Percentiles rank a stretch among this genome's conserved stretches.
These are phyloP conservation scores for Ptychochromis oligacanthus DNA, from an alignment of 2,113 vertebrate genomes.

Conservation along the genomic window DNA sequence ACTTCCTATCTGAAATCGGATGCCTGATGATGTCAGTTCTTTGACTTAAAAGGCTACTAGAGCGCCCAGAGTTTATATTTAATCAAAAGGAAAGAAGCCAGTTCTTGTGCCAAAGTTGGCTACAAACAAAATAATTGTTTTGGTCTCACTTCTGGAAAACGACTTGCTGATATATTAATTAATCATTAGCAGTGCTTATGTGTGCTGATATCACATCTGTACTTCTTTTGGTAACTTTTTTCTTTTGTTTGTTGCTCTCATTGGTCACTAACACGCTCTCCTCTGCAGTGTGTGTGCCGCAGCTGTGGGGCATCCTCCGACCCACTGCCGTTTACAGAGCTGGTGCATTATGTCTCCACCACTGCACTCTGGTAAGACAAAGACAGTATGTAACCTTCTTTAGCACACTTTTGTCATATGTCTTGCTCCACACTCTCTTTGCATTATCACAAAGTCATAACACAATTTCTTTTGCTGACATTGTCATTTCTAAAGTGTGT, in stretches of 20 bases:
- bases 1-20: background rate
- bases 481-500: background rate
- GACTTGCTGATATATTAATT: conserved; percentile 29
- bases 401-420: background rate
- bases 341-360: conserved; percentile 97
- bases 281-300: conserved; percentile 89
- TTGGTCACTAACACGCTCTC: conserved; percentile 17
- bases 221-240: conserved; percentile 16
- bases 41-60: background rate
- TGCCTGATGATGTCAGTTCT: background rate
- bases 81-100: background rate
- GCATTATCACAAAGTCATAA: conserved; percentile 8
- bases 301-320: conserved; percentile 97
- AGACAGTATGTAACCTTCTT: conserved; percentile 2
- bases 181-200: background rate
- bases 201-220: conserved; percentile 4
- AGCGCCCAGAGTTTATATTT: background rate
- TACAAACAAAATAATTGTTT: background rate
- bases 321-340: conserved; percentile 94
- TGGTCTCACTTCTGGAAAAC: background rate
- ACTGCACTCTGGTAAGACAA: conserved; percentile 93
- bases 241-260: conserved; percentile 2
- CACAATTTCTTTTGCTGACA: conserved; percentile 9
- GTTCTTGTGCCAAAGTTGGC: too few relatives aligned
- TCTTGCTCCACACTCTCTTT: background rate